A percentile compares a stretch with the other conserved stretches of the same genome.
Evolutionary conservation across 2,113 vertebrate genomes (phyloP).

Genomic region (Anoura caudifer): DNA sequence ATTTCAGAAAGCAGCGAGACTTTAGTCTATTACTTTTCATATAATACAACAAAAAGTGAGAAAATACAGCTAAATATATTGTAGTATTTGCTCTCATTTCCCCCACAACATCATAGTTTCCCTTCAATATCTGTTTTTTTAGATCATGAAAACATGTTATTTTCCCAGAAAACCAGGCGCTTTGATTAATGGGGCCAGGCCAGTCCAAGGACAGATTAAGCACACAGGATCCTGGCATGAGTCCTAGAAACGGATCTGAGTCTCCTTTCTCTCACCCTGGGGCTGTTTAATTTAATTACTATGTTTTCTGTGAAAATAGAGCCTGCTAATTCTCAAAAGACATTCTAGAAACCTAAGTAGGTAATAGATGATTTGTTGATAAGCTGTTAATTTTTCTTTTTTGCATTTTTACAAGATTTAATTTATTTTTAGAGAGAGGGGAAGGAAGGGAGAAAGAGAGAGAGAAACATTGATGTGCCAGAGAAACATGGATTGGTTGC

Average conservation of each 20-base stretch:
- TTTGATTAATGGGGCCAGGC: constrained; percentile 41
- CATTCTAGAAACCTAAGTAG: background rate
- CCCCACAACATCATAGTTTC: background rate
- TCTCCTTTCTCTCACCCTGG: background rate
- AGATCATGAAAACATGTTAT: constrained; percentile 30
- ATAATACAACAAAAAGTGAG: background rate
- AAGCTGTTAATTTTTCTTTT: background rate
- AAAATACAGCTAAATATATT: background rate
- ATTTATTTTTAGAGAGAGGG: too few species aligned
- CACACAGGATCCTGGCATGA: background rate
- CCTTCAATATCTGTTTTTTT: constrained; percentile 36
- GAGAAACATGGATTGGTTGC: too few species aligned
- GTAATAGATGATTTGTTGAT: background rate
- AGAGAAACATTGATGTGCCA: too few species aligned
- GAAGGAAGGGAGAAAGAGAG: too few species aligned
- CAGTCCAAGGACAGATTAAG: constrained; percentile 45
- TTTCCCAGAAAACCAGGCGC: constrained; percentile 43
- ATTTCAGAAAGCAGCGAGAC: background rate
- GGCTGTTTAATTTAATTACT: background rate
- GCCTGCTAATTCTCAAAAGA: background rate
- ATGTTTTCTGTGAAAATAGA: constrained; percentile 29
- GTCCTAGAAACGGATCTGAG: background rate
- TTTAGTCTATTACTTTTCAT: background rate
- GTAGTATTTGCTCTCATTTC: background rate
- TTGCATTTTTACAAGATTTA: too few species aligned